Evolutionary conservation across 2,888 invertebrate species (phyloP).

Genomic region (Lepidocyrtoides sp.): DNA sequence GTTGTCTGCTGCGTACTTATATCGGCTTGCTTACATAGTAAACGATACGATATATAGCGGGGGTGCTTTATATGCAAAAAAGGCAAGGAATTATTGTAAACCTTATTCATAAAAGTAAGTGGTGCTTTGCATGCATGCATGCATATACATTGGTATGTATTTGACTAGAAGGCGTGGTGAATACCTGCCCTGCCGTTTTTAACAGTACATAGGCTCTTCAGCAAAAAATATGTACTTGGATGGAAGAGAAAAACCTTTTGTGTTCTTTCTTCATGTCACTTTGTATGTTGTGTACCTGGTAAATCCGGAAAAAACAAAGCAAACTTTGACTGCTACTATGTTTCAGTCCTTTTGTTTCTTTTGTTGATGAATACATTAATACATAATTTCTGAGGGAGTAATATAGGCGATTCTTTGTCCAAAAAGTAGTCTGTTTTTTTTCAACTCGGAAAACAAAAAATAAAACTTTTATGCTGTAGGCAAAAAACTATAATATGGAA

Average conservation of each 20-base stretch:
- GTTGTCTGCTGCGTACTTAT: neutral
- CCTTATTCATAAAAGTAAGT: neutral
- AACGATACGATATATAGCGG: neutral
- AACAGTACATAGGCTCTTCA: neutral
- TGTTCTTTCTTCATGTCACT: constrained; percentile 26
- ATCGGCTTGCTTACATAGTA: too few relatives aligned
- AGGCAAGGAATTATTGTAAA: neutral
- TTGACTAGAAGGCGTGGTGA: constrained; percentile 64
- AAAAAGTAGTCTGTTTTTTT: neutral
- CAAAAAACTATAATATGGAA: neutral
- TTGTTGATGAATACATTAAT: constrained; percentile 43
- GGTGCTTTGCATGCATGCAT: neutral
- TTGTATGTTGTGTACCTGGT: neutral
- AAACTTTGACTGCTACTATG: constrained; percentile 47
- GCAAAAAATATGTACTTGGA: neutral
- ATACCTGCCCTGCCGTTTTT: constrained; percentile 8
- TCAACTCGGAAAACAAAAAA: too few relatives aligned
- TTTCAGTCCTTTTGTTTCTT: neutral
- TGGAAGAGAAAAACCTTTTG: constrained; percentile 16
- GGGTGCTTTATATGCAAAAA: neutral
- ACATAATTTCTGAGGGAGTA: too few relatives aligned
- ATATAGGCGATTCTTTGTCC: neutral
- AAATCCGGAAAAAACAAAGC: constrained; percentile 46
- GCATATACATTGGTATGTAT: constrained; percentile 39
- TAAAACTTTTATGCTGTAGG: neutral